Base-by-base conservation (phyloP, 2,888 invertebrate species). In the Drosophila neoperkinsi region DNA sequence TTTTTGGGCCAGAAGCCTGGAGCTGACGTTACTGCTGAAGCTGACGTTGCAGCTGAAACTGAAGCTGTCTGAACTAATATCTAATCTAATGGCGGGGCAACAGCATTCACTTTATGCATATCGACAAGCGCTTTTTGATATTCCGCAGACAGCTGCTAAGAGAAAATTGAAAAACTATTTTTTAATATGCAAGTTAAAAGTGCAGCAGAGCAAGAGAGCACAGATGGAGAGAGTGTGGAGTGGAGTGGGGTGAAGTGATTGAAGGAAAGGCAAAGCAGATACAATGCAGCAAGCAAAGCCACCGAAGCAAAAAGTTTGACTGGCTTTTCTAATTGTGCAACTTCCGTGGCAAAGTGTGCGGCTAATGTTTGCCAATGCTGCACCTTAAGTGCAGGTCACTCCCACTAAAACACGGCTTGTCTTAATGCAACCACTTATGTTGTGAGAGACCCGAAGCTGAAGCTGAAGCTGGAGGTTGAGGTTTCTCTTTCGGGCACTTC, bases 301-400 rank as follows among this genome's bases (percentile, higher is more conserved):
- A 74, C 25, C 74, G 55, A 61, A 72, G 71, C 68, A 67, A 74
- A 86, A 86, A 85, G 66, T 86, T 90, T 88, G 78, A 90, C 90
- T 88, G 74, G 77, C 81, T 81, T 79, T 83, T 87, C 87, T 87
- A 87, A 87, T 87, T 87, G 87, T 90, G 84, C 81, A 90, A 87
- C 90, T 87, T 87, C 89, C 87, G 89, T 67, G 88, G 78, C 85
- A 81, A 84, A 87, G 90, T 88, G 89, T 88, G 81, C 87, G 74
- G 88, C 86, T 88, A 86, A 82, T 81, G 82, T 72, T 46, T 75
- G 79, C 67, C 71, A 69, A 86, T 83, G 88, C 82, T 85, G 86
- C 90, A 84, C 84, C 83, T 82, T 87, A 84, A 82, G 84, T 87
- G 87, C 87, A 81, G 59, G 58, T 55, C 69, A 62, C 74, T 59